Base-by-base conservation (phyloP, 1,140 invertebrate genomes). In the Apolygus lucorum region DNA sequence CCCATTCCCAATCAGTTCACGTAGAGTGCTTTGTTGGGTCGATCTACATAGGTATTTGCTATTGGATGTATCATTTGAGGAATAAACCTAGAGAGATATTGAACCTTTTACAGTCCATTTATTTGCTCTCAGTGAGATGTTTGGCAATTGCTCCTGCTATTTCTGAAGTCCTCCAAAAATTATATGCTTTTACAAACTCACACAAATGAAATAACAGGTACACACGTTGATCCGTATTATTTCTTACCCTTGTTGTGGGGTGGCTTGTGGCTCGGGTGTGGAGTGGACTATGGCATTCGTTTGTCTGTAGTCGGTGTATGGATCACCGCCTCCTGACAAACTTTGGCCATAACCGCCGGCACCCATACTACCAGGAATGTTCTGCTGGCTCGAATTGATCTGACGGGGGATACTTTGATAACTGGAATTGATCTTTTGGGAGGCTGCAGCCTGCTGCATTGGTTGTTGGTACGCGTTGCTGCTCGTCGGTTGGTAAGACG, bases 361-460 rank as follows among this genome's bases (percentile, higher is more conserved):
- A 59, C 17, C 52, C 52, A 22, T 21, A 4, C 4, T 22, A 17
- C 13, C 22, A 24, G 54, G 54, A 59, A 59, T 59, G 54, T 59
- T 59, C 22, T 59, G 71, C 68, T 63, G 52, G 65, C 54, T 59
- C 54, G 54, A 59, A 21, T 59, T 59, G 13, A 59, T 21, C 54
- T 59, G 54, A 52, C 67, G 73, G 69, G 14, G 34, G 28, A 68
- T 69, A 69, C 71, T 79, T 76, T 67, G 78, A 78, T 24, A 76
- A 75, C 27, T 80, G 75, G n/a, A 70, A 70, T 71, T 72, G 63
- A 68, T 75, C 74, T 29, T 67, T 67, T 71, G 74, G n/a, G 69
- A 68, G 11, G 52, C 68, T 1, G 64, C 68, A 59, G 54, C 11
- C 17, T 68, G 73, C 34, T 74, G 69, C 24, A 68, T 25, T 24